Percentiles rank a stretch among this genome's conserved stretches.
phyloP scores from a whole-genome alignment of 2,888 invertebrate species.

The Parnassius orleans region DNA sequence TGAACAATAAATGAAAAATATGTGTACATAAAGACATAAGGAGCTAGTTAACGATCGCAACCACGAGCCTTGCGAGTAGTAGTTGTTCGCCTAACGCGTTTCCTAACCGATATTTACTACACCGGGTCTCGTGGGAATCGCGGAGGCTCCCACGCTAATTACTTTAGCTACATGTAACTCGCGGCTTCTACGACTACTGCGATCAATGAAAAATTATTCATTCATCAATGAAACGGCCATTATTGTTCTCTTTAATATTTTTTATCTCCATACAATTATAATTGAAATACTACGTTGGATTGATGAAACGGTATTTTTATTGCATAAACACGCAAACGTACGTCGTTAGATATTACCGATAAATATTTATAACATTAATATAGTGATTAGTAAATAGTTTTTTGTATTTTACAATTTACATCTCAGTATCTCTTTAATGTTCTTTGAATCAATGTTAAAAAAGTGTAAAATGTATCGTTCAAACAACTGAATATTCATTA shows the following conservation, averaged over 20 bases:
- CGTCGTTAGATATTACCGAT: conserved; percentile 1
- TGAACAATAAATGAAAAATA: too few species aligned
- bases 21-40: neutral
- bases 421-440: conserved; percentile 11
- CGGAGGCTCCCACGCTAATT: conserved; percentile 71
- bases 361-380: conserved; percentile 15
- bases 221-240: conserved; percentile 26
- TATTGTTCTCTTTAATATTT: conserved; percentile 19
- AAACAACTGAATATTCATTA: too few species aligned
- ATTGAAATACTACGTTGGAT: conserved; percentile 16
- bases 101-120: conserved; percentile 61
- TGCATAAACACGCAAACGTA: conserved; percentile 5
- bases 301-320: conserved; percentile 9
- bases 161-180: conserved; percentile 31
- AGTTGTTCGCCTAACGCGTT: conserved; percentile 42
- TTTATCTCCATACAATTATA: conserved; percentile 17
- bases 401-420: neutral
- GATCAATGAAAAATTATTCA: conserved; percentile 27
- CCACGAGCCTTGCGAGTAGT: neutral
- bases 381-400: too few species aligned
- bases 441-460: neutral
- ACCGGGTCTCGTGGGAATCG: conserved; percentile 62
- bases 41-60: neutral
- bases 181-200: conserved; percentile 17
- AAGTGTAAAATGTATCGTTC: too few species aligned